Conservation (phyloP, 2,888 invertebrate genomes). For the Mimachlamys varia region DNA sequence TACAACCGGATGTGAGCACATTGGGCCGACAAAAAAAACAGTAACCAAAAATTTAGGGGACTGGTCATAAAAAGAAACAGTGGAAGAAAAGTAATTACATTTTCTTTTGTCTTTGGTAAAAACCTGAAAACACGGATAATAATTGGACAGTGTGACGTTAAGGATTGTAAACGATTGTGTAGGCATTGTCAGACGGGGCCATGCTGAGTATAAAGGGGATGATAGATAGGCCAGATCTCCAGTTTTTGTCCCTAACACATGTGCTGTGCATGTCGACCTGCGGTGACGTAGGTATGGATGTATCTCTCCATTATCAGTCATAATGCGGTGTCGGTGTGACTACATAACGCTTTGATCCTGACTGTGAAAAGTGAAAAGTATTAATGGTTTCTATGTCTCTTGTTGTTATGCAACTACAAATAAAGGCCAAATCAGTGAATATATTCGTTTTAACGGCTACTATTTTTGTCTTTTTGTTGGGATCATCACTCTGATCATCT, state of each 20-base stretch:
- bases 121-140: neutral
- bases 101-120: neutral
- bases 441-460: no score
- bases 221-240: neutral
- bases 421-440: no score
- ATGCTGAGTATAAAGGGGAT: neutral
- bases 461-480: no score
- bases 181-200: neutral
- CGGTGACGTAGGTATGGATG: neutral
- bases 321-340: neutral
- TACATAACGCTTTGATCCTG: neutral
- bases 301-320: neutral
- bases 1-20: neutral
- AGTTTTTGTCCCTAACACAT: neutral
- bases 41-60: neutral
- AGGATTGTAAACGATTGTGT: neutral
- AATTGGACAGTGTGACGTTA: neutral
- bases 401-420: no score
- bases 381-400: neutral
- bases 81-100: neutral
- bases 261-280: constrained; percentile 10
- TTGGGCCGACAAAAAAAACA: neutral
- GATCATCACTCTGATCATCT: no score
- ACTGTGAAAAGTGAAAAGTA: neutral
- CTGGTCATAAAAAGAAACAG: neutral